phyloP scores from a whole-genome alignment of 2,797 vertebrate species.

The Phrynocephalus vlangalii region DNA sequence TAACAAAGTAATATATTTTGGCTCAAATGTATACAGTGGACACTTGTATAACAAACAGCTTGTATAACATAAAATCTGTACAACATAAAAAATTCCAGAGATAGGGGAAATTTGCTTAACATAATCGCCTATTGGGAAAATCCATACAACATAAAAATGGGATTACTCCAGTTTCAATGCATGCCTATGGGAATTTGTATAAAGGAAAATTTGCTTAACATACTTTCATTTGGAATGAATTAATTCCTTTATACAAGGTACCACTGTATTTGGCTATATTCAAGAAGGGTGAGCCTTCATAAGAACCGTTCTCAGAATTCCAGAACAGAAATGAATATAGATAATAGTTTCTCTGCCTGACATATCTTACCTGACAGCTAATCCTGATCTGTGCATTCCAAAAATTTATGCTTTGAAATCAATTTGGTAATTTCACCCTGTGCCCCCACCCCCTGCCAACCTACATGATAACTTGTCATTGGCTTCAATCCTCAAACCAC shows the following conservation, averaged over 20 bases:
- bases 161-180: no score
- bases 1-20: neutral
- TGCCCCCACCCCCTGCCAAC: neutral
- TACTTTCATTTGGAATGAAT: no score
- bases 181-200: no score
- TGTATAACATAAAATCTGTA: no score
- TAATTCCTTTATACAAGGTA: no score
- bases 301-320: neutral
- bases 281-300: neutral
- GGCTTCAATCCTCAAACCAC: constrained; percentile 12
- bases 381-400: constrained; percentile 19
- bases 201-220: no score
- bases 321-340: constrained; percentile 6
- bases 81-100: no score
- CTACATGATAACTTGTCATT: constrained; percentile 3
- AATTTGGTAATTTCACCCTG: constrained; percentile 16
- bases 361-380: constrained; percentile 1
- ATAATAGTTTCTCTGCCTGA: no score
- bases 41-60: no score
- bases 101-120: no score
- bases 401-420: constrained; percentile 7
- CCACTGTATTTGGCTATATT: neutral
- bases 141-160: no score
- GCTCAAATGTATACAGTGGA: neutral
- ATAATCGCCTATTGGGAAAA: no score